phyloP scores from a whole-genome alignment of 2,888 invertebrate species.

The Caenorhabditis afra region DNA sequence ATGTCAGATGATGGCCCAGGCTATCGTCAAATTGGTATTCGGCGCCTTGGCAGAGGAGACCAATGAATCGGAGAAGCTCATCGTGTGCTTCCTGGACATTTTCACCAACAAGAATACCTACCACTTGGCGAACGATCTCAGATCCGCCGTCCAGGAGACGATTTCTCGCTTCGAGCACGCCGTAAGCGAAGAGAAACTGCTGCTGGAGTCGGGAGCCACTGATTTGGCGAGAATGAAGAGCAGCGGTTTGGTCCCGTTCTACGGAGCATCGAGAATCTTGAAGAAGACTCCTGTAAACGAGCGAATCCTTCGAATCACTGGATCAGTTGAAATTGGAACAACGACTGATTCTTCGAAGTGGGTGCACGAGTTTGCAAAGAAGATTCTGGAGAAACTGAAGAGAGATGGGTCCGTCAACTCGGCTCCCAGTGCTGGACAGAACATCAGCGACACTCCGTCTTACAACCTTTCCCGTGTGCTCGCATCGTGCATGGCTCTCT shows the following conservation, averaged over 20 bases:
- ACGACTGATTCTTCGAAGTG: neutral
- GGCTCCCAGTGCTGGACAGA: neutral
- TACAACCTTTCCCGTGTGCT: constrained; percentile 41
- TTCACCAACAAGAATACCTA: constrained; percentile 52
- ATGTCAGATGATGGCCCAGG: constrained; percentile 42
- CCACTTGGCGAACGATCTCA: constrained; percentile 45
- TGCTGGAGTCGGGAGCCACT: neutral
- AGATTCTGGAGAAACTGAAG: constrained; percentile 30
- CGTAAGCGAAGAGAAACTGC: constrained; percentile 17
- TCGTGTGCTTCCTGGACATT: constrained; percentile 43
- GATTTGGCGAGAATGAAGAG: neutral
- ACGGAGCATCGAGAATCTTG: constrained; percentile 22
- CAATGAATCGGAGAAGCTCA: constrained; percentile 34
- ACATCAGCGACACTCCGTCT: constrained; percentile 33
- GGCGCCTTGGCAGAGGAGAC: constrained; percentile 25
- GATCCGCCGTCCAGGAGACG: constrained; percentile 57
- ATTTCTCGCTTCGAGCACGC: constrained; percentile 25
- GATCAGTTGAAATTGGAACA: neutral
- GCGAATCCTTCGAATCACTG: neutral
- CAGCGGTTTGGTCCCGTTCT: constrained; percentile 18
- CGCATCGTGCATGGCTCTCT: constrained; percentile 28
- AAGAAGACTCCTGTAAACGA: neutral
- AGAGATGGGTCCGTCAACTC: neutral
- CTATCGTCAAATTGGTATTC: constrained; percentile 36
- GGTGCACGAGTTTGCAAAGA: constrained; percentile 20